Base-by-base conservation (phyloP, 64 coral and sea anemone genomes). In the Montipora capricornis region DNA sequence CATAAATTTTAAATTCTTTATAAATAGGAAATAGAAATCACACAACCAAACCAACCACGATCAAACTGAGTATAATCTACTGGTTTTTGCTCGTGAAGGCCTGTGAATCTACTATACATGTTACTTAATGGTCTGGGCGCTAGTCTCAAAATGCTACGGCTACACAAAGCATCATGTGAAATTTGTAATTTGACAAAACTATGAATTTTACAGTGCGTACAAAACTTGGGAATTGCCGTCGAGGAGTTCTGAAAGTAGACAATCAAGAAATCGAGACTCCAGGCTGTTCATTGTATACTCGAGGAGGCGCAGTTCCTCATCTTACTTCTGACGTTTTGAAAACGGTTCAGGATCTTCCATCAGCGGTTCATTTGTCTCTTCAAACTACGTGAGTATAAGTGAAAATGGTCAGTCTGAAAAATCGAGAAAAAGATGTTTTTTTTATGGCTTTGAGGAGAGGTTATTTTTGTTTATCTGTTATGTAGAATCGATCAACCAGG, bases 251-350 rank as follows among this genome's bases (percentile, higher is more conserved):
- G 60, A 84, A 88, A 79, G 47, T 98, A 47, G 83, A 19, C 3
- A 82, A 71, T 67, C 73, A 77, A 11, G 20, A 74, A 5, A 44
- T 98, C 2, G 52, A 94, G 60, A 98, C 93, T 9, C 96, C 96
- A 19, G 68, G 77, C 20, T 98, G 92, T 79, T 89, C 87, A 24
- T 48, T 95, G 57, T 98, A 98, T 37, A 95, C 93, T 17, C 78
- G 96, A 58, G 76, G 80, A 3, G 96, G 96, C 3, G 62, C 89
- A n/a, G 69, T 98, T 16, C 96, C 96, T 13, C 96, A 98, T 60
- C 55, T 98, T 26, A 57, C 85, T 2, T 10, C 68, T 14, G 93
- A 95, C 45, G 14, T 98, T 62, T 87, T 95, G 5, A 60, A 80
- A 53, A 59, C 88, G 17, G 46, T 92, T 58, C 52, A 20, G 8